A percentile compares a stretch with the other conserved stretches of the same genome.
These are phyloP conservation scores for Meandrusa payeni DNA, from an alignment of 2,888 invertebrate species.

Conservation along the genomic window DNA sequence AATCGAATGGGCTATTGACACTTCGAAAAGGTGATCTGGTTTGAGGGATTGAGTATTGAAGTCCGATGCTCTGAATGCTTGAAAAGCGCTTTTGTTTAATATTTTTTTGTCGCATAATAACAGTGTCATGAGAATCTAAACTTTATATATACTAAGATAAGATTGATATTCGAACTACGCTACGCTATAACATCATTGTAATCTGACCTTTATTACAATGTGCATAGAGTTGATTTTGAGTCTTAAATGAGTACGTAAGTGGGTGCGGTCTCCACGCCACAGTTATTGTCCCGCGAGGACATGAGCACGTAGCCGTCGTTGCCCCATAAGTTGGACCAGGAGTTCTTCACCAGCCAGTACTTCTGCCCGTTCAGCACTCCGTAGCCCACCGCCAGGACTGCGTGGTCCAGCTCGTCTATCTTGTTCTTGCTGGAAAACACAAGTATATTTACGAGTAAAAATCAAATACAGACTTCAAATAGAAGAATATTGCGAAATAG, in stretches of 20 bases:
- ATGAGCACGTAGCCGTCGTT: conserved; percentile 97
- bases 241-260: conserved; percentile 88
- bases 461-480: no score
- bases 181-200: not conserved
- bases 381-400: conserved; percentile 96
- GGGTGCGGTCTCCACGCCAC: conserved; percentile 93
- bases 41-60: no score
- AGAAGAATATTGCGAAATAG: no score
- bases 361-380: conserved; percentile 90
- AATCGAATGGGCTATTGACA: no score
- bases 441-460: not conserved
- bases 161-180: not conserved
- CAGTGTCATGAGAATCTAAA: no score
- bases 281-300: conserved; percentile 94
- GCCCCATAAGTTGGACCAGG: conserved; percentile 98
- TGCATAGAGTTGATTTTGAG: not conserved
- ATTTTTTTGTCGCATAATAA: no score
- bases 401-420: conserved; percentile 91
- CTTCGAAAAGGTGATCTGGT: no score
- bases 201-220: not conserved
- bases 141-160: not conserved
- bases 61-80: no score
- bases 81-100: no score
- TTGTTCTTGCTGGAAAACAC: conserved; percentile 83
- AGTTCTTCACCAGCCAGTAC: conserved; percentile 97